phyloP scores from a whole-genome alignment of 2,113 vertebrate species.

The Laticauda colubrina region DNA sequence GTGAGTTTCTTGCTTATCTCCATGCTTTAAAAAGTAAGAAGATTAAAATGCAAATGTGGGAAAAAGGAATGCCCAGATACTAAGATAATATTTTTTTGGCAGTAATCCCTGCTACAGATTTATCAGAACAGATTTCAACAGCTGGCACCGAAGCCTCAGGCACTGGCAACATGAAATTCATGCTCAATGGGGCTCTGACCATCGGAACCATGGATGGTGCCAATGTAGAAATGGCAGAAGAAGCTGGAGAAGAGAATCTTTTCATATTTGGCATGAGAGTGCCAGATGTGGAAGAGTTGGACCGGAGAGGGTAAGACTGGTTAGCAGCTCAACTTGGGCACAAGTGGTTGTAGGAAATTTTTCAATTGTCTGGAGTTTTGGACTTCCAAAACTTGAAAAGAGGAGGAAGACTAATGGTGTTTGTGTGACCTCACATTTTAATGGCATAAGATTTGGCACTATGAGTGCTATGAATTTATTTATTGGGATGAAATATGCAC shows the following conservation, averaged over 20 bases:
- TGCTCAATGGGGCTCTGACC: constrained; percentile 96
- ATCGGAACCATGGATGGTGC: constrained; percentile 98
- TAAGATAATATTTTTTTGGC: constrained; percentile 37
- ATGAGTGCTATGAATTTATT: not conserved
- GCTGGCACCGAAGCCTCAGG: constrained; percentile 94
- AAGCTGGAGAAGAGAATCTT: constrained; percentile 91
- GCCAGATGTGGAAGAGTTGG: constrained; percentile 83
- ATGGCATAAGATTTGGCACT: not conserved
- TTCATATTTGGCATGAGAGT: constrained; percentile 98
- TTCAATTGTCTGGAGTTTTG: not conserved
- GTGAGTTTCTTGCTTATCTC: not conserved
- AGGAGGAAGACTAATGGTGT: not conserved
- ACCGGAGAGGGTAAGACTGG: constrained; percentile 81
- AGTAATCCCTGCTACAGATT: constrained; percentile 95
- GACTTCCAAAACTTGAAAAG: not conserved
- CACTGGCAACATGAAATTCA: constrained; percentile 99
- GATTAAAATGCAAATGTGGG: not conserved
- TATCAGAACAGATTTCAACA: constrained; percentile 97
- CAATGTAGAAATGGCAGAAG: constrained; percentile 97
- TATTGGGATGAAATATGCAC: not conserved
- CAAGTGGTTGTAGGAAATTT: no score
- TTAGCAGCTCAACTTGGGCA: not conserved
- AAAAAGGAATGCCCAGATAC: not conserved
- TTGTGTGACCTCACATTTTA: not conserved
- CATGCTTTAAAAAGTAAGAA: not conserved